These are phyloP conservation scores for Alauda arvensis DNA, from an alignment of 2,797 vertebrate species.

Conservation along the genomic window DNA sequence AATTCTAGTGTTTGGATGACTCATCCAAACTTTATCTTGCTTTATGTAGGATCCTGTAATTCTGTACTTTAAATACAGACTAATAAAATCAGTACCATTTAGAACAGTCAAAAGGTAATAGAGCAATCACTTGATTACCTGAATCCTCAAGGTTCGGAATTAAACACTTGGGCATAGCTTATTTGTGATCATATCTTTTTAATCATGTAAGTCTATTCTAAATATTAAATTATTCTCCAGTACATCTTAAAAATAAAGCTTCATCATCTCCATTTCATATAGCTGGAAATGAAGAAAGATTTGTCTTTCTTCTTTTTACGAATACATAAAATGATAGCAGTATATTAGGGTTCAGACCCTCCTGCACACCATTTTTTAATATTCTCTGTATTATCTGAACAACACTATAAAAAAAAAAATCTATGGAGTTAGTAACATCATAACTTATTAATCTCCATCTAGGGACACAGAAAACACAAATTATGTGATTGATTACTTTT, in stretches of 20 bases:
- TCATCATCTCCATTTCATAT: neutral
- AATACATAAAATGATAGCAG: neutral
- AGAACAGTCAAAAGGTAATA: neutral
- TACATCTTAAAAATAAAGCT: neutral
- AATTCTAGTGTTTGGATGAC: neutral
- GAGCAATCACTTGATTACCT: neutral
- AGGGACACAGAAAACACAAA: neutral
- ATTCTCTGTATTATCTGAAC: neutral
- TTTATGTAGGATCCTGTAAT: slow-evolving; percentile 2
- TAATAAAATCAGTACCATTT: neutral
- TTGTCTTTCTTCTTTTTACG: neutral
- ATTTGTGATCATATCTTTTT: neutral
- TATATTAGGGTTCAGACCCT: neutral
- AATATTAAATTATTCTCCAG: neutral
- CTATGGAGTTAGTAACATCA: neutral
- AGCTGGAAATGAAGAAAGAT: neutral
- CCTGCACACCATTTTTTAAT: neutral
- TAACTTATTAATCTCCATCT: neutral
- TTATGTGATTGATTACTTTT: neutral
- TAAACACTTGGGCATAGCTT: neutral
- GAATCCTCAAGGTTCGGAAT: neutral
- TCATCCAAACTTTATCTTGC: neutral
- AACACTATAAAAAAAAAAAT: neutral
- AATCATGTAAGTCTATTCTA: neutral
- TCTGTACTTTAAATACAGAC: neutral